These are phyloP conservation scores for Megalops cyprinoides DNA, from an alignment of 2,797 vertebrate species.

Conservation along the genomic window DNA sequence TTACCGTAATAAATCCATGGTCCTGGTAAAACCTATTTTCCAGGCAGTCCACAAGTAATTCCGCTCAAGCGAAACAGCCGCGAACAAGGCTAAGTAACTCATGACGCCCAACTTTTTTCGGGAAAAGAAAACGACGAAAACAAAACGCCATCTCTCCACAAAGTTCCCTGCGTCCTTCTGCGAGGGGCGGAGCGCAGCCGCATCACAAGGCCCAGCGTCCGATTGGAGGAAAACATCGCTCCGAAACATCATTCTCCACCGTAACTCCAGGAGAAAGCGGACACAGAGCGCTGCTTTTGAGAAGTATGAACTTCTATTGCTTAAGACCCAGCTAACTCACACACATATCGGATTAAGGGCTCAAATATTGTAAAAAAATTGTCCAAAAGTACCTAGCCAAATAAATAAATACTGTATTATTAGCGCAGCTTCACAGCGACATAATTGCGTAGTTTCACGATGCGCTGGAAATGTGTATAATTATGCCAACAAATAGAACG, in stretches of 20 bases:
- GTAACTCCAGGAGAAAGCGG: constrained; percentile 30
- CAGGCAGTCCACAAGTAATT: constrained; percentile 53
- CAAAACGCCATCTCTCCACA: constrained; percentile 62
- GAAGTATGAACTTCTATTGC: too few relatives aligned
- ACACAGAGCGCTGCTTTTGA: constrained; percentile 1
- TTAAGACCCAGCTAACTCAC: constrained; percentile 1
- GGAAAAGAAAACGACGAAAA: constrained; percentile 55
- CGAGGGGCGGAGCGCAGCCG: constrained; percentile 73
- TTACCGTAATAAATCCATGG: constrained; percentile 69
- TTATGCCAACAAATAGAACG: not conserved
- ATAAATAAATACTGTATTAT: too few relatives aligned
- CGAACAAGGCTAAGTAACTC: constrained; percentile 60
- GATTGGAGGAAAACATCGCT: constrained; percentile 75
- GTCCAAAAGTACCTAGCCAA: not conserved
- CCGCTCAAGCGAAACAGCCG: constrained; percentile 58
- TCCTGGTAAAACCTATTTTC: constrained; percentile 52
- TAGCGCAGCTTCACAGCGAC: too few relatives aligned
- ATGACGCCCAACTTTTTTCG: constrained; percentile 55
- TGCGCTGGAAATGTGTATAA: not conserved
- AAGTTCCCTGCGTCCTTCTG: constrained; percentile 66
- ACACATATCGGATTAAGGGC: constrained; percentile 40
- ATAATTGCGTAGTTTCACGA: not conserved
- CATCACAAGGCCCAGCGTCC: constrained; percentile 65
- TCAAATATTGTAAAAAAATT: not conserved
- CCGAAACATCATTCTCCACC: constrained; percentile 67